Percentiles rank a stretch among this genome's conserved stretches.
Evolutionary conservation across 1,140 invertebrate genomes (phyloP).

Genomic region (Lethocerus indicus): DNA sequence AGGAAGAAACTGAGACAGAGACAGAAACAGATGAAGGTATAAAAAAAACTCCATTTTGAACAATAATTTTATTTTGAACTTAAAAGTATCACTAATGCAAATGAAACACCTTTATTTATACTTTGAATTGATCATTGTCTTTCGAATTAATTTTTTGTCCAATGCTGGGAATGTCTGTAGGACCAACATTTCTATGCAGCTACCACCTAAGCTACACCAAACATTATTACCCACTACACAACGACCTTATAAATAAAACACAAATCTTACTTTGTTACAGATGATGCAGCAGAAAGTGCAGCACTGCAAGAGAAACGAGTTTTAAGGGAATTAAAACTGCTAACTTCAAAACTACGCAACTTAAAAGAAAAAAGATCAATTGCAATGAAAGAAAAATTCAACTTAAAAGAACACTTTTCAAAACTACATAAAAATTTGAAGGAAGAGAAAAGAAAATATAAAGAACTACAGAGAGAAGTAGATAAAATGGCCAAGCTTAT

Average conservation of each 20-base stretch:
- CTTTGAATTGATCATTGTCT: too few relatives aligned
- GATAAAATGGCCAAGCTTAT: constrained; percentile 75
- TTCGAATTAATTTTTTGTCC: too few relatives aligned
- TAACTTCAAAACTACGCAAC: constrained; percentile 57
- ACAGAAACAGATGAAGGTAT: constrained; percentile 19
- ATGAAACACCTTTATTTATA: too few relatives aligned
- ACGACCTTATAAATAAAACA: too few relatives aligned
- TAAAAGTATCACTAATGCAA: too few relatives aligned
- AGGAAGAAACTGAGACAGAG: constrained; percentile 20
- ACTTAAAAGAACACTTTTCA: constrained; percentile 58
- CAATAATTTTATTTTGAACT: too few relatives aligned
- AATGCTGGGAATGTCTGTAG: too few relatives aligned
- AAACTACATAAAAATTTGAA: constrained; percentile 58
- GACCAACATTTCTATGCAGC: too few relatives aligned
- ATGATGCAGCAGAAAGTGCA: constrained; percentile 27
- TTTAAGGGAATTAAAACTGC: constrained; percentile 52
- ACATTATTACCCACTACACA: too few relatives aligned
- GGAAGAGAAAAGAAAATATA: constrained; percentile 25
- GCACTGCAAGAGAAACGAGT: constrained; percentile 42
- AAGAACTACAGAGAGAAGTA: constrained; percentile 61
- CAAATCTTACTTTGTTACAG: constrained; percentile 1
- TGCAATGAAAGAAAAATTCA: constrained; percentile 57
- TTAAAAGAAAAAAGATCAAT: constrained; percentile 58
- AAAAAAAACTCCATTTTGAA: background rate
- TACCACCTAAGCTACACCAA: too few relatives aligned